Percentiles rank a stretch among this genome's conserved stretches.
Evolutionary conservation across 2,797 vertebrate genomes (phyloP).

Genomic region (Sebastes glaucus): DNA sequence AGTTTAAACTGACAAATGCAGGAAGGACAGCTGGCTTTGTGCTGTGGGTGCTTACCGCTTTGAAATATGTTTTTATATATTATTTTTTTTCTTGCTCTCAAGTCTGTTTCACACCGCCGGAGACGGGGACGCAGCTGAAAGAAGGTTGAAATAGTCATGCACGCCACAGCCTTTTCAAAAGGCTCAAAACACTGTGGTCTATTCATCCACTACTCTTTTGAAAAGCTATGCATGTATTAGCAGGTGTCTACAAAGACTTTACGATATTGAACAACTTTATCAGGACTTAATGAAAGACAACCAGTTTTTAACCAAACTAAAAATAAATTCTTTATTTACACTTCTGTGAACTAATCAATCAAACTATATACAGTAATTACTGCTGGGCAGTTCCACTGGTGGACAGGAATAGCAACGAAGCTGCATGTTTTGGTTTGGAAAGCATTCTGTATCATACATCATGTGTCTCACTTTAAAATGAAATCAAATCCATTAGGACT

Average conservation of each 20-base stretch:
- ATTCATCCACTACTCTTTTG: too few species aligned
- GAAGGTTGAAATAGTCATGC: too few species aligned
- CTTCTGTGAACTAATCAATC: not conserved
- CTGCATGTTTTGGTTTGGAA: not conserved
- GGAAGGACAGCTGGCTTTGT: too few species aligned
- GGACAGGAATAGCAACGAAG: not conserved
- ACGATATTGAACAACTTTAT: not conserved
- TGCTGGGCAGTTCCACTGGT: not conserved
- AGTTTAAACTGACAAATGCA: too few species aligned
- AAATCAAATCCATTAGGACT: not conserved
- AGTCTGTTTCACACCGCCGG: too few species aligned
- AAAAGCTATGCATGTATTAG: not conserved
- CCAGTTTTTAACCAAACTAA: not conserved
- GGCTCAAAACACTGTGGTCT: too few species aligned
- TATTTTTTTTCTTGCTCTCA: too few species aligned
- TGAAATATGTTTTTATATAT: too few species aligned
- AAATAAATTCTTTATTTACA: not conserved
- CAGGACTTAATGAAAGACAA: not conserved
- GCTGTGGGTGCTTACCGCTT: too few species aligned
- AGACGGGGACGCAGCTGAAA: too few species aligned
- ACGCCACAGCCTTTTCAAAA: fast-evolving
- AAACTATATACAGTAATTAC: not conserved
- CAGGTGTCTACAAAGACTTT: not conserved
- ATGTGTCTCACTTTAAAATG: not conserved
- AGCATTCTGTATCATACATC: not conserved